Percentiles rank a stretch among this genome's conserved stretches.
Conservation (phyloP, 2,888 invertebrate species). For the Copidosoma aretas region DNA sequence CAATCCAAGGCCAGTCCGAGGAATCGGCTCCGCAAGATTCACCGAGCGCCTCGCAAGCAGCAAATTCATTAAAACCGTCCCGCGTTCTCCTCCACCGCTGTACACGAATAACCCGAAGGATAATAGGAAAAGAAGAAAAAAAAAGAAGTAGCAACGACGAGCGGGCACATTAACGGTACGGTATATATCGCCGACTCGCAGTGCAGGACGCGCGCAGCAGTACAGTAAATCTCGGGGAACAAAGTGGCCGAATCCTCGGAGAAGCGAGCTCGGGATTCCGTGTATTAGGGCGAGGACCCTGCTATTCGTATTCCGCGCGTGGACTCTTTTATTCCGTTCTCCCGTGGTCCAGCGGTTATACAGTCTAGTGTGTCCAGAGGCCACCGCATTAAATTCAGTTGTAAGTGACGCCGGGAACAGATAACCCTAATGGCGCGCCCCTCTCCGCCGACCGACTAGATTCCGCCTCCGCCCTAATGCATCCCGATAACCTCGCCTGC, state of each 20-base stretch:
- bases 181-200: neutral
- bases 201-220: conserved; percentile 1
- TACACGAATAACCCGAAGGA: neutral
- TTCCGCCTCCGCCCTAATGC: conserved; percentile 46
- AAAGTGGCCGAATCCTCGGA: conserved; percentile 30
- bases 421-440: conserved; percentile 54
- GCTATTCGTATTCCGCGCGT: conserved; percentile 7
- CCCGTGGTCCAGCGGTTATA: conserved; percentile 13
- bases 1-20: neutral
- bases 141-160: conserved; percentile 2
- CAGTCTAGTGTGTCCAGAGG: too few species aligned
- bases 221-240: conserved; percentile 36
- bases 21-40: conserved; percentile 22
- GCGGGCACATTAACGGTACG: conserved; percentile 31
- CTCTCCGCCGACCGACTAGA: conserved; percentile 31
- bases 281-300: conserved; percentile 26
- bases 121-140: neutral
- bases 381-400: conserved; percentile 53
- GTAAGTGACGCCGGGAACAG: conserved; percentile 52
- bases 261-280: conserved; percentile 33
- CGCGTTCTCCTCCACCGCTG: neutral
- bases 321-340: conserved; percentile 28
- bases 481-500: conserved; percentile 49
- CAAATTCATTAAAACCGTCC: conserved; percentile 36
- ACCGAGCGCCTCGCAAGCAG: conserved; percentile 19